These are phyloP conservation scores for Mastomys coucha DNA, from an alignment of 2,113 vertebrate genomes.

Conservation along the genomic window DNA sequence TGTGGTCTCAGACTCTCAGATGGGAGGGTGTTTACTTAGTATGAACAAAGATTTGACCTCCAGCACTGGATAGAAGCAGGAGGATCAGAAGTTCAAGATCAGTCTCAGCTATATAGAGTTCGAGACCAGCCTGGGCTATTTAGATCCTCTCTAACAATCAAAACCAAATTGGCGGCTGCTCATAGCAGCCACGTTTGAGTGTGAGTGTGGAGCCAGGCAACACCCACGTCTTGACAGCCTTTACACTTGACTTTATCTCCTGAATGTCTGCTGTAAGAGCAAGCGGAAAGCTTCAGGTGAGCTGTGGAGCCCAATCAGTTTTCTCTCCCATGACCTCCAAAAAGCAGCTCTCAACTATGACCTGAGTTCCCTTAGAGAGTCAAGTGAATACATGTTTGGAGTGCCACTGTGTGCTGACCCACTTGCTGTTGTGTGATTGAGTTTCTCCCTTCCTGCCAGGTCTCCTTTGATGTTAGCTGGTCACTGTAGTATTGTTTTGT, in stretches of 20 bases:
- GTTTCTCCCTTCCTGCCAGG: slow-evolving; percentile 75
- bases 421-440: slow-evolving; percentile 73
- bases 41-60: neutral
- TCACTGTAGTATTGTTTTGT: slow-evolving; percentile 70
- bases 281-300: neutral
- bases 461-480: slow-evolving; percentile 65
- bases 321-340: neutral
- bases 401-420: slow-evolving; percentile 71
- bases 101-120: neutral
- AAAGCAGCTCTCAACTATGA: slow-evolving; percentile 43
- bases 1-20: neutral
- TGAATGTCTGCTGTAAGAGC: slow-evolving; percentile 4
- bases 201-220: neutral
- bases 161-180: neutral
- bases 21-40: neutral
- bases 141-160: neutral
- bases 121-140: neutral
- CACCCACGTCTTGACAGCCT: slow-evolving; percentile 18
- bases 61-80: neutral
- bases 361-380: slow-evolving; percentile 23
- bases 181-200: neutral
- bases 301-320: neutral
- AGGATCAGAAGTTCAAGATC: neutral
- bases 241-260: slow-evolving; percentile 3
- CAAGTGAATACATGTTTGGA: slow-evolving; percentile 49